Conservation (phyloP, 2,113 vertebrate species). For the Gallinago undulata region DNA sequence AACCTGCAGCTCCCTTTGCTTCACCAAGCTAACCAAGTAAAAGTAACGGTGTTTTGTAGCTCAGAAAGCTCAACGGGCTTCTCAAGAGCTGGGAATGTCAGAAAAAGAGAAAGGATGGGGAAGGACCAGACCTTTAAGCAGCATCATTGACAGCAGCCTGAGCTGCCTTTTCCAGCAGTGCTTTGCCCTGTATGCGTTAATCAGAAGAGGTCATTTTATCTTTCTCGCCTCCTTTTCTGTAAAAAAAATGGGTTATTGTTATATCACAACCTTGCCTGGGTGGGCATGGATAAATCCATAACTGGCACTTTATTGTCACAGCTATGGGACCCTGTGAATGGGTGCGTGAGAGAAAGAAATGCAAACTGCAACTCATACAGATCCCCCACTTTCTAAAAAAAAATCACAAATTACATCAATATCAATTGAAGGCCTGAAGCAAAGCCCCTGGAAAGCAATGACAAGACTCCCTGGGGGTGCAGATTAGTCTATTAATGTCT, state of each 20-base stretch:
- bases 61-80: background rate
- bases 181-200: background rate
- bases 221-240: background rate
- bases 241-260: background rate
- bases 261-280: background rate
- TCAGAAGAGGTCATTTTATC: background rate
- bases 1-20: background rate
- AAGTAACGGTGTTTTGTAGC: background rate
- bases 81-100: background rate
- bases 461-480: background rate
- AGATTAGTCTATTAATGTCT: background rate
- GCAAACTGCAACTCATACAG: background rate
- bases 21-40: background rate
- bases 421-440: background rate
- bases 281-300: background rate
- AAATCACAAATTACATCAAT: background rate
- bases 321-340: background rate
- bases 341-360: accelerated
- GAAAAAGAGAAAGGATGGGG: background rate
- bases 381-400: background rate
- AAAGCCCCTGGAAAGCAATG: background rate
- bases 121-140: background rate
- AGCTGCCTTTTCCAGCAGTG: background rate
- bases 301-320: background rate
- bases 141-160: background rate